Evolutionary conservation across 2,113 vertebrate species (phyloP).

Genomic region (Sebastes fasciatus): DNA sequence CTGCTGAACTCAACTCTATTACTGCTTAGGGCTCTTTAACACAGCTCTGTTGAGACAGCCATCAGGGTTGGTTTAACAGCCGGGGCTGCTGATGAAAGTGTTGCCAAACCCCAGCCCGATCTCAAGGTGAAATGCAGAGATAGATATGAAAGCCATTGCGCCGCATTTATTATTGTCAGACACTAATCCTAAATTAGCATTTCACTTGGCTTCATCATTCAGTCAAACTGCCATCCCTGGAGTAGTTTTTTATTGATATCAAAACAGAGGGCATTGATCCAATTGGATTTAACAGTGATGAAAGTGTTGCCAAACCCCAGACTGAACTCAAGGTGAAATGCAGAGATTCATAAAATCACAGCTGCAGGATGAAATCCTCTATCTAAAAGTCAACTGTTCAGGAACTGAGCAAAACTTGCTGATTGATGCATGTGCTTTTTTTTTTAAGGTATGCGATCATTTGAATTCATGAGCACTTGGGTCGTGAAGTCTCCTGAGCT

Average conservation of each 20-base stretch:
- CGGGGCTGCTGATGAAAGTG: conserved; percentile 68
- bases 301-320: conserved; percentile 56
- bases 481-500: conserved; percentile 15
- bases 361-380: conserved; percentile 39
- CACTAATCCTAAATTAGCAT: conserved; percentile 78
- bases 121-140: conserved; percentile 78
- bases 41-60: conserved; percentile 62
- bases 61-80: conserved; percentile 65
- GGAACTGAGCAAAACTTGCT: conserved; percentile 35
- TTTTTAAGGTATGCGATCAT: conserved; percentile 16
- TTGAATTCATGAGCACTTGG: conserved; percentile 33
- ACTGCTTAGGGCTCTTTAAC: conserved; percentile 64
- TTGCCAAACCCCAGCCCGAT: conserved; percentile 65
- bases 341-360: conserved; percentile 59
- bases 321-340: conserved; percentile 66
- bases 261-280: conserved; percentile 72
- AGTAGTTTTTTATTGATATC: conserved; percentile 69
- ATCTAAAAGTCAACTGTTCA: conserved; percentile 52
- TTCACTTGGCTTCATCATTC: conserved; percentile 74
- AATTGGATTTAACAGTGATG: conserved; percentile 69
- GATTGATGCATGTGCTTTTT: conserved; percentile 24
- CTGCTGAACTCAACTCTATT: conserved; percentile 63
- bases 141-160: conserved; percentile 68
- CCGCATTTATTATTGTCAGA: conserved; percentile 74
- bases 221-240: conserved; percentile 63